Percentiles rank a stretch among this genome's conserved stretches.
These are phyloP conservation scores for Amorpha juglandis DNA, from an alignment of 2,888 invertebrate species.

Conservation along the genomic window DNA sequence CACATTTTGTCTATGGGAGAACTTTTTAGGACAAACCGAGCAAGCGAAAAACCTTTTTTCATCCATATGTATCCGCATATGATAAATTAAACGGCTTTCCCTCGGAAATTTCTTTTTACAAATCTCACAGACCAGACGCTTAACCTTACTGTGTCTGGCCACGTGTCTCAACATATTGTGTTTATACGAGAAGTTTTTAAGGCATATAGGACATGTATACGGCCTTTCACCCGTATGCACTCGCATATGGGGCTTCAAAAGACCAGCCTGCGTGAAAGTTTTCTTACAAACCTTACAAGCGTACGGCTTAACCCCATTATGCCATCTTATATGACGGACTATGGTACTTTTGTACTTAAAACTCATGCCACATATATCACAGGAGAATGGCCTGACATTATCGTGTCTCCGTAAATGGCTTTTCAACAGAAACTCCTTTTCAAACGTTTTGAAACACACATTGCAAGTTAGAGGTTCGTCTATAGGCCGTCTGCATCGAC, in stretches of 20 bases:
- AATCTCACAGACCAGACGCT: slow-evolving; percentile 60
- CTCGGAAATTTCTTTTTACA: slow-evolving; percentile 65
- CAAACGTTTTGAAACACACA: slow-evolving; percentile 43
- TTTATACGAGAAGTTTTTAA: slow-evolving; percentile 41
- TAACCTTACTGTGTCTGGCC: slow-evolving; percentile 54
- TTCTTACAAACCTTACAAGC: slow-evolving; percentile 56
- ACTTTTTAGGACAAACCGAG: slow-evolving; percentile 57
- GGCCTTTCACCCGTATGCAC: slow-evolving; percentile 47
- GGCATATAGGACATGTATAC: slow-evolving; percentile 38
- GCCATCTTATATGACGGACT: slow-evolving; percentile 56
- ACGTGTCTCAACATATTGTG: slow-evolving; percentile 67
- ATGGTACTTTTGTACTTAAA: slow-evolving; percentile 66
- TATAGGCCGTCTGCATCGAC: slow-evolving; percentile 34
- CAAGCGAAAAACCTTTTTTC: slow-evolving; percentile 64
- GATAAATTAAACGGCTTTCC: slow-evolving; percentile 65
- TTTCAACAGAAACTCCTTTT: slow-evolving; percentile 43
- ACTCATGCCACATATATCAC: slow-evolving; percentile 39
- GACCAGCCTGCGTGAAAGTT: slow-evolving; percentile 54
- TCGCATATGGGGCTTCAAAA: slow-evolving; percentile 57
- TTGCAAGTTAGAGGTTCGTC: slow-evolving; percentile 22
- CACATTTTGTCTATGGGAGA: slow-evolving; percentile 69
- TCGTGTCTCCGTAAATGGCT: slow-evolving; percentile 46
- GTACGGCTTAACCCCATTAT: slow-evolving; percentile 51
- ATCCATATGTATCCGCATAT: slow-evolving; percentile 59
- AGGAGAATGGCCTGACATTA: slow-evolving; percentile 31